Evolutionary conservation across 2,113 vertebrate species (phyloP), one percentile per base, ranked within the genome.

Genomic region (Maccullochella peelii): DNA sequence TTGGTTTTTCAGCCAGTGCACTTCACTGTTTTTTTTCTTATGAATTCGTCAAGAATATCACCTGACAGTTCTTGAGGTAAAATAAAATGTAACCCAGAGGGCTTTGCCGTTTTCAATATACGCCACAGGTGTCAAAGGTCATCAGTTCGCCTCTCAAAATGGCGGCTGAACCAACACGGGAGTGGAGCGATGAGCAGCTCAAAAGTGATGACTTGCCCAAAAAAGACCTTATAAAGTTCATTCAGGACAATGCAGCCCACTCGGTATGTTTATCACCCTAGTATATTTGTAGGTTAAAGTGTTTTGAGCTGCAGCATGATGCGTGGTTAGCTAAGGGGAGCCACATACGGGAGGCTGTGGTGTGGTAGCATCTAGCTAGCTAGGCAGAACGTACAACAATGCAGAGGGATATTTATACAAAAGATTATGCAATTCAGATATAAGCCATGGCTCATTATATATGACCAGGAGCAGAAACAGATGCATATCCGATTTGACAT

Each of bases 151-250:
- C 73, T 82, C 79, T 85, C 84, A 94, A 95, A 96, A 97, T 97
- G 95, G 95, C 97, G 62, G 91, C 85, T 0, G 96, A 95, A 15
- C 96, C 95, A 3, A 90, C 91, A 78, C 96, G 96, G 78, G 96
- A 96, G 40, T 99, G 97, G 98, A 97, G 94, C 89, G 92, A 95
- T 0, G 97, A 98, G 94, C 96, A 99, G 94, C 96, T 99, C 71
- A 97, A 96, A 89, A 97, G 95, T 92, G 98, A 98, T 8, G 96
- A 97, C 87, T 92, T 99, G 49, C 93, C 97, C 38, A 99, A 99
- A 95, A 98, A 98, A 91, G 97, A 99, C 50, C 87, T 99, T 20
- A 98, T 99, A 91, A 96, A 95, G 84, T 99, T 99, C 93, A 95
- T 99, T 2, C 97, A 99, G 95, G 96, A 98, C 59, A 96, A 97